Evolutionary conservation across 2,888 invertebrate genomes (phyloP).

Genomic region (Tubiluchus corallicola): DNA sequence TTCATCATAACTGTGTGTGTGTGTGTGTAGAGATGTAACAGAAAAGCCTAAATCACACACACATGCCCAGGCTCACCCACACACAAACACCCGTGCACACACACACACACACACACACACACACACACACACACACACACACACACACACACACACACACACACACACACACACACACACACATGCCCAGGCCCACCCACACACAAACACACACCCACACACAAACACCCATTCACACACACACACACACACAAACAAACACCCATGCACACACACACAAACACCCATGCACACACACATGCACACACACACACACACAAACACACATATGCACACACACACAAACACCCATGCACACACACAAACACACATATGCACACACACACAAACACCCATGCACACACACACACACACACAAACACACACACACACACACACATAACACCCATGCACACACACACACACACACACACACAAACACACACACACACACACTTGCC

Average conservation of each 20-base stretch:
- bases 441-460: not conserved
- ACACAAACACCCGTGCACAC: not conserved
- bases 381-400: not conserved
- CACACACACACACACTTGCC: constrained; percentile 1
- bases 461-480: constrained; percentile 3
- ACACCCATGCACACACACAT: constrained; percentile 1
- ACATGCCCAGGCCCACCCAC: not conserved
- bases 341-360: not conserved
- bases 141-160: constrained; percentile 1
- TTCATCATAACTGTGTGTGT: no score
- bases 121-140: constrained; percentile 3
- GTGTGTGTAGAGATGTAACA: no score
- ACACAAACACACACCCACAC: constrained; percentile 1
- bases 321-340: not conserved
- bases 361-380: not conserved
- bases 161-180: constrained; percentile 3
- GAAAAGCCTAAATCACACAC: no score
- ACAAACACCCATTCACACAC: not conserved
- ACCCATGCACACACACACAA: not conserved
- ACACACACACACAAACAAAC: not conserved
- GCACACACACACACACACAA: not conserved
- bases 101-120: constrained; percentile 1
- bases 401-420: not conserved
- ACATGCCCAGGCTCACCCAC: no score
- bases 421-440: constrained; percentile 3